phyloP scores from a whole-genome alignment of 2,113 vertebrate genomes.

The Oryzias celebensis region DNA sequence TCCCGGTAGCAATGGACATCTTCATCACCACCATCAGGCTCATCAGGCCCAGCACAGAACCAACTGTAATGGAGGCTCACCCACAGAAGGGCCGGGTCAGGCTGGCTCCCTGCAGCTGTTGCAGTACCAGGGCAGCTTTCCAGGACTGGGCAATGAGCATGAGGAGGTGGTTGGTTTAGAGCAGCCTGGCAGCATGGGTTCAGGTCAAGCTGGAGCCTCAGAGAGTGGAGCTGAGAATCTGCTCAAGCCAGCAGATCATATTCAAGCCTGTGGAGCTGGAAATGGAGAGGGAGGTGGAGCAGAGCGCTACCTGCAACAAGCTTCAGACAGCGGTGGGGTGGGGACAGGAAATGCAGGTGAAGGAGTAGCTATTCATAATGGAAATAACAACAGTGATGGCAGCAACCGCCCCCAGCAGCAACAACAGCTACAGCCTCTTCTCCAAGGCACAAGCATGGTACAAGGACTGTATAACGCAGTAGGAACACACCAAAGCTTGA shows the following conservation, averaged over 20 bases:
- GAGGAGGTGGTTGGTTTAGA: constrained; percentile 78
- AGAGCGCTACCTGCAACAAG: constrained; percentile 90
- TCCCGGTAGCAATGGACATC: constrained; percentile 76
- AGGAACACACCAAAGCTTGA: constrained; percentile 83
- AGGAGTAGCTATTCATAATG: constrained; percentile 74
- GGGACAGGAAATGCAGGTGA: constrained; percentile 52
- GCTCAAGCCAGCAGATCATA: constrained; percentile 89
- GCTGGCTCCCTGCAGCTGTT: constrained; percentile 90
- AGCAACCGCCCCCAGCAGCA: constrained; percentile 68
- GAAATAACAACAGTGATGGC: constrained; percentile 74
- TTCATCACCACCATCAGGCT: constrained; percentile 76
- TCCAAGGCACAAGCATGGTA: constrained; percentile 87
- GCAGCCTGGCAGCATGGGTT: constrained; percentile 61
- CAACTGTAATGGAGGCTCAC: constrained; percentile 87
- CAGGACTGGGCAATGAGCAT: constrained; percentile 83
- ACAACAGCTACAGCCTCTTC: constrained; percentile 84
- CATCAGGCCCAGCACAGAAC: constrained; percentile 82
- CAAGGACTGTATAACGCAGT: constrained; percentile 90
- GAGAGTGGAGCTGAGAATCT: constrained; percentile 84
- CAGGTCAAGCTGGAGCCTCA: constrained; percentile 61
- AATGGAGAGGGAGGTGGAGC: constrained; percentile 79
- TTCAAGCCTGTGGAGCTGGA: constrained; percentile 83
- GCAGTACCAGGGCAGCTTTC: constrained; percentile 93
- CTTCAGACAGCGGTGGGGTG: constrained; percentile 57
- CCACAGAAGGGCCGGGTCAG: constrained; percentile 83